phyloP scores from a whole-genome alignment of 1,140 invertebrate genomes.

The Charaxes varanes region DNA sequence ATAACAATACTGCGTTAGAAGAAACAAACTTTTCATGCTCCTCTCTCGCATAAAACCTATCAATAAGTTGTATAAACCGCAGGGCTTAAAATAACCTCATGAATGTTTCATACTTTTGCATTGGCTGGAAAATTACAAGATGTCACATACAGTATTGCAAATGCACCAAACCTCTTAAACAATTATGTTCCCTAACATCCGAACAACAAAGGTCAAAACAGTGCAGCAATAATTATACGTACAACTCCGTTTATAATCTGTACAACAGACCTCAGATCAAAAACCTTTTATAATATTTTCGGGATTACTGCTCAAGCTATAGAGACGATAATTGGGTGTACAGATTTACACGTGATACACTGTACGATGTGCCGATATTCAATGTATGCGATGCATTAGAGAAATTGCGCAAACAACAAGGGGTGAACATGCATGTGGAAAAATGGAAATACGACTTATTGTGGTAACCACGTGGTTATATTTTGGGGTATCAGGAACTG shows the following conservation, averaged over 20 bases:
- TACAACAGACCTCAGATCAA: neutral
- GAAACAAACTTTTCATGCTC: no score
- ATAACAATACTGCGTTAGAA: no score
- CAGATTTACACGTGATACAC: neutral
- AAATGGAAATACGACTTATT: constrained; percentile 10
- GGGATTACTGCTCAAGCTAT: neutral
- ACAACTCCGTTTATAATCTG: no score
- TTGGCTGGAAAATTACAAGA: constrained; percentile 29
- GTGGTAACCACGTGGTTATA: constrained; percentile 6
- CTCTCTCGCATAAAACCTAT: constrained; percentile 18
- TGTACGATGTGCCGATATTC: constrained; percentile 8
- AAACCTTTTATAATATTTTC: neutral
- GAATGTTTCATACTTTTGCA: constrained; percentile 34
- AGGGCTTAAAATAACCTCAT: constrained; percentile 33
- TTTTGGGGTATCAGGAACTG: no score
- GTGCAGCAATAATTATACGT: neutral
- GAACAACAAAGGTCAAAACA: neutral
- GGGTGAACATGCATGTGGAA: constrained; percentile 7
- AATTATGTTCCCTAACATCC: neutral
- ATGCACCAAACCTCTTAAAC: neutral
- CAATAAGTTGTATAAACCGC: constrained; percentile 27
- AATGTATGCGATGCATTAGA: constrained; percentile 17
- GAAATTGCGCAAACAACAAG: constrained; percentile 17
- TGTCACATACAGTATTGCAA: constrained; percentile 7
- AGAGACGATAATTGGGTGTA: neutral